A percentile compares a stretch with the other conserved stretches of the same genome.
Evolutionary conservation across 2,888 invertebrate species (phyloP).

Genomic region (Helicoverpa assulta): DNA sequence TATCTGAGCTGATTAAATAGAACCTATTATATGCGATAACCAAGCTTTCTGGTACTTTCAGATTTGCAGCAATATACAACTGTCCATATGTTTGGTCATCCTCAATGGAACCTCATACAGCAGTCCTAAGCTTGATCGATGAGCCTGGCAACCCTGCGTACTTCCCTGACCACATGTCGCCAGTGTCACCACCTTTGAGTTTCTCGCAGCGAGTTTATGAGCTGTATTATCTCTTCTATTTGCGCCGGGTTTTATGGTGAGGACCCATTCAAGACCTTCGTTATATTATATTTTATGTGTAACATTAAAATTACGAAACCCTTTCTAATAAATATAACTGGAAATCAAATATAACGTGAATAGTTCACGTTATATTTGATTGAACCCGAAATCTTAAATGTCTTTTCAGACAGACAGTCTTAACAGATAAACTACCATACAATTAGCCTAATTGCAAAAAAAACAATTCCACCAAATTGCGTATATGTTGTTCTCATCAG

Average conservation of each 20-base stretch:
- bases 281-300: no score
- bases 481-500: conserved; percentile 21
- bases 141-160: conserved; percentile 75
- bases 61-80: conserved; percentile 58
- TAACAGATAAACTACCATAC: no score
- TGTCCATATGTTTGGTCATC: conserved; percentile 70
- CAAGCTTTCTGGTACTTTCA: conserved; percentile 19
- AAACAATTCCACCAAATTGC: no score
- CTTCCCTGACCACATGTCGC: conserved; percentile 61
- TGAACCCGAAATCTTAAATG: no score
- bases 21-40: no score
- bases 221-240: conserved; percentile 50
- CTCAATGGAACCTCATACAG: conserved; percentile 68
- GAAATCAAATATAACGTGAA: no score
- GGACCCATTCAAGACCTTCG: neutral
- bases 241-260: conserved; percentile 44
- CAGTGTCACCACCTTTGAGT: conserved; percentile 60
- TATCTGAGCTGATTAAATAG: no score
- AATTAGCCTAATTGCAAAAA: no score
- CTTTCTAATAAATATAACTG: no score
- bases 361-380: no score
- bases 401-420: no score
- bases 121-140: conserved; percentile 67
- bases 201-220: conserved; percentile 64
- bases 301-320: no score